Evolutionary conservation across 2,797 vertebrate species (phyloP).

Genomic region (Myripristis murdjan): DNA sequence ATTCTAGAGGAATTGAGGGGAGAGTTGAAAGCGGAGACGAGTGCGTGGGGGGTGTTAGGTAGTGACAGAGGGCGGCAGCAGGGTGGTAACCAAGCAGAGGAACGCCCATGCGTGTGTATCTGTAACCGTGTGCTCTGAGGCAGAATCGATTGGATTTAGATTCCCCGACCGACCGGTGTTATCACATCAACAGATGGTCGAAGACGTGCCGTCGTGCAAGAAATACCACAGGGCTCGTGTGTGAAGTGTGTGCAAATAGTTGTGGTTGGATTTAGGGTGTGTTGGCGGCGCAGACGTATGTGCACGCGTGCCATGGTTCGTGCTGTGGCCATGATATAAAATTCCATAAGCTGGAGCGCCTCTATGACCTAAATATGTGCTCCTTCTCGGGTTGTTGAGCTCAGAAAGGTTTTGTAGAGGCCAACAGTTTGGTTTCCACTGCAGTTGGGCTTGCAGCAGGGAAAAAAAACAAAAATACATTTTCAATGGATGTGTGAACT

Average conservation of each 20-base stretch:
- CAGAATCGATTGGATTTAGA: slow-evolving; percentile 58
- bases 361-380: too few relatives aligned
- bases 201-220: too few relatives aligned
- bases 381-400: too few relatives aligned
- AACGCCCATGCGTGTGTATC: slow-evolving; percentile 59
- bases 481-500: too few relatives aligned
- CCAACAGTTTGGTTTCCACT: too few relatives aligned
- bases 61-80: slow-evolving; percentile 14
- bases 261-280: not conserved
- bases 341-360: too few relatives aligned
- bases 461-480: too few relatives aligned
- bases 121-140: slow-evolving; percentile 35
- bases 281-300: too few relatives aligned
- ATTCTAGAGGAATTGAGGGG: slow-evolving; percentile 9
- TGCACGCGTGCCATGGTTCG: not conserved
- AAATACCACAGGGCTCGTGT: too few relatives aligned
- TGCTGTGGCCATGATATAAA: too few relatives aligned
- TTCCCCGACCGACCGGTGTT: slow-evolving; percentile 4
- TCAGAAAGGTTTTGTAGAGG: too few relatives aligned
- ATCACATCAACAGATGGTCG: slow-evolving; percentile 52
- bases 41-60: slow-evolving; percentile 3
- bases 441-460: too few relatives aligned
- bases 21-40: not conserved
- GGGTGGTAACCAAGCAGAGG: slow-evolving; percentile 31
- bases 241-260: not conserved